Conservation (phyloP, 2,888 invertebrate species). For the Drosophila falleni region DNA sequence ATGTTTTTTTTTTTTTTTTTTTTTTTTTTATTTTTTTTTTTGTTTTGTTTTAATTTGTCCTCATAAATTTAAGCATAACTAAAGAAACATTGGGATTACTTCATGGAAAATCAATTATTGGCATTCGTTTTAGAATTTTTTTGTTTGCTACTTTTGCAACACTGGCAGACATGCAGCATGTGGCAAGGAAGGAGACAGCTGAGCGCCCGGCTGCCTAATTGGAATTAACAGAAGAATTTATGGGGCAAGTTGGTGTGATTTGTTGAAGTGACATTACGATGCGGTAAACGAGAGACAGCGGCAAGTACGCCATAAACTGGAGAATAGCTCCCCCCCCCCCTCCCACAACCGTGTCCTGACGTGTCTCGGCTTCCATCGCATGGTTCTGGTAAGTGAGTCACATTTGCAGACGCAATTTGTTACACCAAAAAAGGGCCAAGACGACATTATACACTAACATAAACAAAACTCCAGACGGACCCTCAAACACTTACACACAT, state of each 20-base stretch:
- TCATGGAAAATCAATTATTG: slow-evolving; percentile 64
- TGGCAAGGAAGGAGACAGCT: slow-evolving; percentile 70
- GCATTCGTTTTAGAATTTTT: slow-evolving; percentile 20
- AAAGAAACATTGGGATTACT: slow-evolving; percentile 21
- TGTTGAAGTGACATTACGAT: slow-evolving; percentile 83
- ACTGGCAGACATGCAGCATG: slow-evolving; percentile 31
- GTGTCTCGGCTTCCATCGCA: not conserved
- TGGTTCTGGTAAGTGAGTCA: slow-evolving; percentile 48
- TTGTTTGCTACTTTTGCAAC: slow-evolving; percentile 14
- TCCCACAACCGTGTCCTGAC: not conserved
- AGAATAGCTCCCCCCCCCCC: slow-evolving; percentile 12
- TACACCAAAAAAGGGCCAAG: slow-evolving; percentile 65
- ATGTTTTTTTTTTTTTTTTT: too few relatives aligned
- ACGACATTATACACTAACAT: slow-evolving; percentile 63
- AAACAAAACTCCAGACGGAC: slow-evolving; percentile 71
- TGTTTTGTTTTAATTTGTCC: too few relatives aligned
- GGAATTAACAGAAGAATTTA: slow-evolving; percentile 85
- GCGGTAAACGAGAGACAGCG: slow-evolving; percentile 69
- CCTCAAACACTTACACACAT: slow-evolving; percentile 30
- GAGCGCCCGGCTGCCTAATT: slow-evolving; percentile 83
- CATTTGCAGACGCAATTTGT: slow-evolving; percentile 77
- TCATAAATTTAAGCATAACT: slow-evolving; percentile 18
- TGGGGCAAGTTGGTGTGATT: slow-evolving; percentile 84
- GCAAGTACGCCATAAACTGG: slow-evolving; percentile 58
- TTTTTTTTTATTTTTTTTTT: too few relatives aligned